Conservation (phyloP, 2,888 invertebrate species). For the Abrostola triplasia region DNA sequence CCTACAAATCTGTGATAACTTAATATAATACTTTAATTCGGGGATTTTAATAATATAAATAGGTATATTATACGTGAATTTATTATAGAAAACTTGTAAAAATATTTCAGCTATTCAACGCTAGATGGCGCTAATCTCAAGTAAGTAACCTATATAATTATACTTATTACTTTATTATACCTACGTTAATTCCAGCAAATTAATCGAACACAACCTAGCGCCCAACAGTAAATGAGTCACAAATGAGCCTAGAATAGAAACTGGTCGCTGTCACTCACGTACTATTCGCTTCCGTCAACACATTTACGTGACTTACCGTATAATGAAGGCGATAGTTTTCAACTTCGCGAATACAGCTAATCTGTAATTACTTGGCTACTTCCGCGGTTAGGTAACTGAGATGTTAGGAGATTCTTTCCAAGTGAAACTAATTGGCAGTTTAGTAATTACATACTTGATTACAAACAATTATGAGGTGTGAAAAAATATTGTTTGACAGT, state of each 20-base stretch:
- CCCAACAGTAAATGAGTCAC: slow-evolving; percentile 36
- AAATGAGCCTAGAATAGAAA: slow-evolving; percentile 38
- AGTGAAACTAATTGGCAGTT: slow-evolving; percentile 25
- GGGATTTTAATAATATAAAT: no score
- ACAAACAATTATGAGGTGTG: slow-evolving; percentile 14
- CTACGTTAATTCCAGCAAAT: background rate
- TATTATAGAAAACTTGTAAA: no score
- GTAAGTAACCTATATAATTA: background rate
- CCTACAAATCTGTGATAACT: no score
- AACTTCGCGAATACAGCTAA: slow-evolving; percentile 24
- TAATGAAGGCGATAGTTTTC: slow-evolving; percentile 30
- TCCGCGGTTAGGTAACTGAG: slow-evolving; percentile 47
- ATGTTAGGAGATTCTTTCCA: slow-evolving; percentile 29
- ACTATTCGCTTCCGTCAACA: slow-evolving; percentile 56
- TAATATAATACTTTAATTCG: no score
- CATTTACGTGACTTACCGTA: slow-evolving; percentile 47
- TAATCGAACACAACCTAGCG: slow-evolving; percentile 7
- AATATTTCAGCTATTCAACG: slow-evolving; percentile 17
- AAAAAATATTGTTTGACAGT: slow-evolving; percentile 7
- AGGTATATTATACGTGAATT: no score
- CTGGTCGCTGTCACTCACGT: slow-evolving; percentile 58
- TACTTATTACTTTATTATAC: background rate
- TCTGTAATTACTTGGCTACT: slow-evolving; percentile 33
- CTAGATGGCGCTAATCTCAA: slow-evolving; percentile 37
- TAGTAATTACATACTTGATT: slow-evolving; percentile 10